Evolutionary conservation across 2,113 vertebrate genomes (phyloP), one percentile per base, ranked within the genome.

Genomic region (Uria aalge): DNA sequence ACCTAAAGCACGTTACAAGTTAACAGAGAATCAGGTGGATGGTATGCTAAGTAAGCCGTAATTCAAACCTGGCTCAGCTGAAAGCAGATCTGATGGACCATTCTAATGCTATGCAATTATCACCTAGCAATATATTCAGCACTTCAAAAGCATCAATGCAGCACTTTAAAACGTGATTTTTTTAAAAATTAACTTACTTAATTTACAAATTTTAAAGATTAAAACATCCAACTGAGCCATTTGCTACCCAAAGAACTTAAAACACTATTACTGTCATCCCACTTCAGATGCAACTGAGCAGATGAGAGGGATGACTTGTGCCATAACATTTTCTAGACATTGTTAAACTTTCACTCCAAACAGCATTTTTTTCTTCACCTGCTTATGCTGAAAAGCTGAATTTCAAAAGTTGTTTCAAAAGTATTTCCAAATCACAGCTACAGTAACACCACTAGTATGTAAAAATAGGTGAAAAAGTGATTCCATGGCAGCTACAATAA

Each of bases 141-240:
- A 57, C 68, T 85, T 96, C 71, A 89, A 96, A 90, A 92, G 59
- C 64, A 91, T 72, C 79, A 63, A 59, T 40, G 52, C 52, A 84
- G n/a, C 75, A 69, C 85, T 74, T 83, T 2, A 50, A 50, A 52
- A 74, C 71, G 41, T 27, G 14, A 30, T 64, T 30, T 29, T 20
- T 29, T 41, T 64, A 21, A 64, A 64, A 63, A 64, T 41, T 12
- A 64, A 64, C 18, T 64, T 63, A 29, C 62, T 41, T 64, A 64
- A 41, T 64, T 41, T 64, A 64, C 26, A 41, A 41, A 68, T 80
- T 85, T 81, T 81, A 55, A 94, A 81, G 60, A 85, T 41, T 67
- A 52, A 91, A 88, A 74, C 29, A 81, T 16, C 56, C 68, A 77
- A 11, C 27, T 12, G 68, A 92, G n/a, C 63, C 47, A 68, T 50